A percentile compares a stretch with the other conserved stretches of the same genome.
Evolutionary conservation across 2,113 vertebrate species (phyloP).

Genomic region (Oryzias woworae): DNA sequence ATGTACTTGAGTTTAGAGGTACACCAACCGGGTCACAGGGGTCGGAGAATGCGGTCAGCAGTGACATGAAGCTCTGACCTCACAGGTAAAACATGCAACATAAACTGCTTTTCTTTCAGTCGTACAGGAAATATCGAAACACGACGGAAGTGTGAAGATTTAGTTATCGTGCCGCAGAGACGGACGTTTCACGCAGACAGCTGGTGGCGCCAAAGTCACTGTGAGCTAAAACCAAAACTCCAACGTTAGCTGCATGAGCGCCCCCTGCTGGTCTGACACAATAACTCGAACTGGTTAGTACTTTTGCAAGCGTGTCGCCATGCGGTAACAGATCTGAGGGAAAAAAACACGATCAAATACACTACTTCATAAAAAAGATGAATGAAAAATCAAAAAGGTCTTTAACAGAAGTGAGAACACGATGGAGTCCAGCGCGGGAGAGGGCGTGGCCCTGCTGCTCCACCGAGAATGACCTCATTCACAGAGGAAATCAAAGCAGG

Average conservation of each 20-base stretch:
- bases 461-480: constrained; percentile 57
- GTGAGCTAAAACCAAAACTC: not conserved
- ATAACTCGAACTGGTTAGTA: constrained; percentile 63
- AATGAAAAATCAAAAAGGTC: constrained; percentile 50
- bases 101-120: constrained; percentile 12
- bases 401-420: constrained; percentile 74
- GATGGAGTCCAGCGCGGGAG: constrained; percentile 75
- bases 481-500: constrained; percentile 29
- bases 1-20: no score
- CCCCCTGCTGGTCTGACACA: constrained; percentile 69
- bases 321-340: constrained; percentile 62
- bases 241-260: not conserved
- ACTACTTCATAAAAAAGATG: constrained; percentile 5
- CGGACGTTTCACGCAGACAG: not conserved
- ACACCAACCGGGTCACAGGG: not conserved
- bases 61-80: not conserved
- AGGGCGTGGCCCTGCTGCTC: constrained; percentile 58
- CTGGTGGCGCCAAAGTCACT: not conserved
- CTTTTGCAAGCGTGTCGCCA: constrained; percentile 50
- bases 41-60: constrained; percentile 11
- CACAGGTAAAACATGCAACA: constrained; percentile 4
- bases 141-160: constrained; percentile 1
- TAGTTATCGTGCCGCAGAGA: constrained; percentile 4
- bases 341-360: constrained; percentile 28
- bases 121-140: constrained; percentile 2